Percentiles rank a stretch among this genome's conserved stretches.
phyloP scores from a whole-genome alignment of 2,113 vertebrate genomes.

The Enhydra lutris region DNA sequence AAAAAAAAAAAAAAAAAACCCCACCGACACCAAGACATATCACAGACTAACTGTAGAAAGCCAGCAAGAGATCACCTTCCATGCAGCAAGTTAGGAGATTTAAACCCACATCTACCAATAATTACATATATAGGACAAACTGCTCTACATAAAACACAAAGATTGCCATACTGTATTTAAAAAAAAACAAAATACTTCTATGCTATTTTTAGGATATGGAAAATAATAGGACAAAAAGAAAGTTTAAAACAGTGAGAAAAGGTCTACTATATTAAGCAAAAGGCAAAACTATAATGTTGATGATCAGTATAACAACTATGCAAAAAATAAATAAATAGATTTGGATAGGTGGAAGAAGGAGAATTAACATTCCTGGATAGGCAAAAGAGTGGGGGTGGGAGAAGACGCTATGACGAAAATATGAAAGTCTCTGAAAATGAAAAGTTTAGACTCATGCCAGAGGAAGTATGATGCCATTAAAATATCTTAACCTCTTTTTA shows the following conservation, averaged over 20 bases:
- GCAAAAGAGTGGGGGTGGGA: neutral
- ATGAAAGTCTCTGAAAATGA: neutral
- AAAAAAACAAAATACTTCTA: neutral
- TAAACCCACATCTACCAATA: slow-evolving; percentile 2
- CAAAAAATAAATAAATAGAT: slow-evolving; percentile 27
- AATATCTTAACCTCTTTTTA: neutral
- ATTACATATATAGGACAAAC: neutral
- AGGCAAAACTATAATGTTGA: neutral
- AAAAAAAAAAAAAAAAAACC: neutral
- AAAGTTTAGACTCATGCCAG: neutral
- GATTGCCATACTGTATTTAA: neutral
- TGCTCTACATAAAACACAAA: neutral
- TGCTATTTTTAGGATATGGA: slow-evolving; percentile 11
- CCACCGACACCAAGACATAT: neutral
- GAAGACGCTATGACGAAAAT: neutral
- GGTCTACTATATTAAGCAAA: neutral
- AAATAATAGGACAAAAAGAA: slow-evolving; percentile 4
- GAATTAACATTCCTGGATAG: neutral
- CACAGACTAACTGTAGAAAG: slow-evolving; percentile 18
- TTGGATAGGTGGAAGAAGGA: neutral
- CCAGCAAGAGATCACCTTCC: neutral
- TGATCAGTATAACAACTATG: neutral
- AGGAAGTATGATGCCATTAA: neutral
- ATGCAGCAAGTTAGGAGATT: neutral
- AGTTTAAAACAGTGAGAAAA: neutral